Conservation (phyloP, 92 coral and sea anemone genomes). For the Phenganax subtilis region DNA sequence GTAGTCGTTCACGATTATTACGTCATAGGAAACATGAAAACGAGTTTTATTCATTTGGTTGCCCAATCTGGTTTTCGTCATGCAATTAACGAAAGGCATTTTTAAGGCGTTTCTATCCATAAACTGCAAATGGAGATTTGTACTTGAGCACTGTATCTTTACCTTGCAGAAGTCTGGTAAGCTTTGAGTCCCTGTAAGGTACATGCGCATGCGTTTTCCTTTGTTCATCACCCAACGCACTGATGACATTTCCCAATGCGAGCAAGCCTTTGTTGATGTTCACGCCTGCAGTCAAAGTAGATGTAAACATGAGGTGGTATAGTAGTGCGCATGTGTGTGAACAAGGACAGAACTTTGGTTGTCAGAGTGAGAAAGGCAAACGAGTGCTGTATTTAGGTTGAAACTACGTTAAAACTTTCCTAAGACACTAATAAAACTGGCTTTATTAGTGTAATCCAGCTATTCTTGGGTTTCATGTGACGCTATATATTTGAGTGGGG, state of each 20-base stretch:
- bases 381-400: too few species aligned
- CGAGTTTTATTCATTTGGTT: too few species aligned
- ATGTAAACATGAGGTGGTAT: neutral
- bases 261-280: slow-evolving; percentile 88
- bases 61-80: too few species aligned
- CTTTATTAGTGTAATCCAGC: too few species aligned
- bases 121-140: neutral
- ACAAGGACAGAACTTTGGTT: too few species aligned
- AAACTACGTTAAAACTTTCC: too few species aligned
- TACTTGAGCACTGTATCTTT: neutral
- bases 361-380: too few species aligned
- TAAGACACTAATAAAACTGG: too few species aligned
- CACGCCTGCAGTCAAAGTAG: slow-evolving; percentile 55
- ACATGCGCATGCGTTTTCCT: slow-evolving; percentile 77
- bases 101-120: neutral
- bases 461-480: too few species aligned
- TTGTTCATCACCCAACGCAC: slow-evolving; percentile 89
- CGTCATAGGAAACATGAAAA: too few species aligned
- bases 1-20: too few species aligned
- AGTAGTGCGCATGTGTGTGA: neutral
- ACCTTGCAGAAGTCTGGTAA: slow-evolving; percentile 94
- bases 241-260: slow-evolving; percentile 83
- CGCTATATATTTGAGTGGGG: too few species aligned
- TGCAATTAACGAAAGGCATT: neutral
- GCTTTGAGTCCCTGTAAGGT: slow-evolving; percentile 90